Conservation (phyloP, 2,797 vertebrate genomes). For the Ceryle rudis region DNA sequence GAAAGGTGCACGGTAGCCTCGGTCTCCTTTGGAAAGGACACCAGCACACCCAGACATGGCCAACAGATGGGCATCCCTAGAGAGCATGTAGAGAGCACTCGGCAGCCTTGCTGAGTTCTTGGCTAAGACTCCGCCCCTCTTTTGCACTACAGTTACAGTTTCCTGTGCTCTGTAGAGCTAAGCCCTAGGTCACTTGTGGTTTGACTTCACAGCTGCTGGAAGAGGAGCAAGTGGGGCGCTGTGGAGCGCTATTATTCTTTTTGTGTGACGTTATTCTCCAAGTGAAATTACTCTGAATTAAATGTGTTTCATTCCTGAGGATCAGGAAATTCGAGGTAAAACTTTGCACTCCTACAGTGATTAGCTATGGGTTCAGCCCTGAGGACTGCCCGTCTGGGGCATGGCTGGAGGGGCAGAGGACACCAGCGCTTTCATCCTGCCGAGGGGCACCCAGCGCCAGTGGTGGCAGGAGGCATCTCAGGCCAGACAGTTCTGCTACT, state of each 20-base stretch:
- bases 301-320: neutral
- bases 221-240: accelerated
- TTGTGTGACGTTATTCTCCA: neutral
- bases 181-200: neutral
- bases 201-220: neutral
- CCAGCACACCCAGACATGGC: neutral
- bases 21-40: neutral
- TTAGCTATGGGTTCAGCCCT: neutral
- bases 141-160: neutral
- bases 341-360: neutral
- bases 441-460: accelerated
- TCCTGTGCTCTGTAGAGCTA: neutral
- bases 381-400: neutral
- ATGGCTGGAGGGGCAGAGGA: neutral
- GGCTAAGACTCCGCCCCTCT: neutral
- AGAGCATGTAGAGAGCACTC: neutral
- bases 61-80: neutral
- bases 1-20: neutral
- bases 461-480: neutral
- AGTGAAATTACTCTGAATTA: neutral
- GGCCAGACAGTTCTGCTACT: neutral
- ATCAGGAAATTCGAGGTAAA: neutral
- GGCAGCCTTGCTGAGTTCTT: neutral
- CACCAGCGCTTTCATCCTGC: accelerated
- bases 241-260: neutral